Evolutionary conservation across 1,140 invertebrate genomes (phyloP), one percentile per base, ranked within the genome.

Genomic region (Aphelinus atriplicis): DNA sequence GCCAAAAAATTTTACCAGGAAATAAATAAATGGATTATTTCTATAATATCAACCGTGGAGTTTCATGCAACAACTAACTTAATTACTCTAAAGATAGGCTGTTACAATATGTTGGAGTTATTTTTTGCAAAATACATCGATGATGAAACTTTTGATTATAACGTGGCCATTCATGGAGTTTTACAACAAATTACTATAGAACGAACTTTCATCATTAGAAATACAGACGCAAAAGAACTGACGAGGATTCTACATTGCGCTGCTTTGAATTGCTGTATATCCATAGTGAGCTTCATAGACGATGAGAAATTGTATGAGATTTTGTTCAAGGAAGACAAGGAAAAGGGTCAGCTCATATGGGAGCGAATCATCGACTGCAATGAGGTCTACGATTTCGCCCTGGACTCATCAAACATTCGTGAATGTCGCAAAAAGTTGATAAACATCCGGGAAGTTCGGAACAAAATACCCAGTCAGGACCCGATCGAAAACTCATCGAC

Each of bases 211-310:
- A 64, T 7, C 79, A 3, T 73, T 68, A 10, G 63, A 3, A 62
- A 66, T 3, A 26, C 26, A 26, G 26, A 26, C 26, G 26, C 26
- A 26, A 79, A 80, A 26, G 88, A 90, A 73, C 73, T 85, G 0
- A 80, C 83, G 51, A 82, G 88, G 74, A 53, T 84, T 7, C 80
- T 88, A 26, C 85, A 89, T n/a, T 90, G 89, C 80, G 86, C 90
- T 2, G 89, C 90, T 3, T 92, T 91, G 76, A 92, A 91, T 79
- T 87, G 90, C 57, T 81, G 90, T 2, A 83, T 90, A 48, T 83
- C 90, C 2, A 80, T 92, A 2, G 81, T 92, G 0, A 86, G 85
- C 51, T 73, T 82, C 26, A 87, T 86, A 71, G 83, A 82, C n/a
- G 76, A 85, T 0, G 73, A 82, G 3, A 75, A 80, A 47, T 85